Percentiles rank a stretch among this genome's conserved stretches.
Evolutionary conservation across 2,888 invertebrate species (phyloP).

Genomic region (Hesperia comma): DNA sequence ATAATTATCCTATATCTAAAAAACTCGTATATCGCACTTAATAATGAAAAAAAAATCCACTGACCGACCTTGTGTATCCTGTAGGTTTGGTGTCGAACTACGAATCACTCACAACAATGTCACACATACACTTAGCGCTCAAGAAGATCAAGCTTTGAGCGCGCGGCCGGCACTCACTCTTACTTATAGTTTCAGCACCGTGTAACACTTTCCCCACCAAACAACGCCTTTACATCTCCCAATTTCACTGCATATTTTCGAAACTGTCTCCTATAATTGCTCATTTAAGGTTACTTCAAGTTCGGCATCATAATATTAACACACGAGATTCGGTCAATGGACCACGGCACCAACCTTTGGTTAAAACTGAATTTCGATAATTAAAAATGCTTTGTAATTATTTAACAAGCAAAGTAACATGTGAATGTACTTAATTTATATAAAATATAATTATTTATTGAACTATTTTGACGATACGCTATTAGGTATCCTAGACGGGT

Average conservation of each 20-base stretch:
- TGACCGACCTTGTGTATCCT: background rate
- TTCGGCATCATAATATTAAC: background rate
- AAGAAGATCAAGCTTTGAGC: slow-evolving; percentile 62
- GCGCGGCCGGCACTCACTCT: slow-evolving; percentile 57
- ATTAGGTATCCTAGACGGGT: too few species aligned
- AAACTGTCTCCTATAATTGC: slow-evolving; percentile 15
- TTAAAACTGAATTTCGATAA: too few species aligned
- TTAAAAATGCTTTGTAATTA: too few species aligned
- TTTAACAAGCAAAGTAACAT: too few species aligned
- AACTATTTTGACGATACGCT: too few species aligned
- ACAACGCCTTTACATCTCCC: slow-evolving; percentile 54
- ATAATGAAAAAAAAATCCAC: too few species aligned
- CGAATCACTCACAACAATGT: slow-evolving; percentile 40
- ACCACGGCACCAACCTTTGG: background rate
- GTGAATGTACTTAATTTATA: too few species aligned
- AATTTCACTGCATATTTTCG: slow-evolving; percentile 47
- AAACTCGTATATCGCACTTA: too few species aligned
- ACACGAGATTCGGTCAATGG: background rate
- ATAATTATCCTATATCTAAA: too few species aligned
- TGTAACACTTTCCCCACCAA: slow-evolving; percentile 79
- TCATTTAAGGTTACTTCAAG: background rate
- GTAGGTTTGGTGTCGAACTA: too few species aligned
- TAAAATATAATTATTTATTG: too few species aligned
- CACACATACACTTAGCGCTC: slow-evolving; percentile 33
- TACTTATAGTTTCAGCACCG: slow-evolving; percentile 77